These are phyloP conservation scores for Gnatocerus cornutus DNA, from an alignment of 2,888 invertebrate genomes.

Conservation along the genomic window DNA sequence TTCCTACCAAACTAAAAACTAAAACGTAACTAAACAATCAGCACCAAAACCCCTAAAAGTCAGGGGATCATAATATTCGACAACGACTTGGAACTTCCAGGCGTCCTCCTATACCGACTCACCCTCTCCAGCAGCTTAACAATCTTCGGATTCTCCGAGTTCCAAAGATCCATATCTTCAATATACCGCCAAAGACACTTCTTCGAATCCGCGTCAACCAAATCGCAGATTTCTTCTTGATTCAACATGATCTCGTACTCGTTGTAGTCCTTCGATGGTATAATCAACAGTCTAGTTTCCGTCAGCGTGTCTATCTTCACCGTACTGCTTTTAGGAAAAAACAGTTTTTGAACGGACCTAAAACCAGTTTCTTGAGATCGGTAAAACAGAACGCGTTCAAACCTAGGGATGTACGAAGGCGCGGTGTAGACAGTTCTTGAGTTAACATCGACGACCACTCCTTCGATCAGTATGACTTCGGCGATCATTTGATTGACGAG, in stretches of 20 bases:
- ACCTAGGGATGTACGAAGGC: conserved; percentile 74
- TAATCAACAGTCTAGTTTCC: conserved; percentile 26
- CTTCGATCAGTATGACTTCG: conserved; percentile 75
- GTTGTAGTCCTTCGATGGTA: conserved; percentile 29
- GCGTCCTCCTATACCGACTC: too few species aligned
- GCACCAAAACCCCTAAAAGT: too few species aligned
- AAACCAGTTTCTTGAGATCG: too few species aligned
- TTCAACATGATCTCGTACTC: conserved; percentile 23
- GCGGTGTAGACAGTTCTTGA: conserved; percentile 74
- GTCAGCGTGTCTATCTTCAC: not conserved
- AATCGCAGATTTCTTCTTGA: conserved; percentile 3
- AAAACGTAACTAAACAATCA: too few species aligned
- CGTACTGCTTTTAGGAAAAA: conserved; percentile 12
- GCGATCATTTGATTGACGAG: conserved; percentile 74
- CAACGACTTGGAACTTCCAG: too few species aligned
- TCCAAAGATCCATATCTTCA: too few species aligned
- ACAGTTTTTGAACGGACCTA: conserved; percentile 28
- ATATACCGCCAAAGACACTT: too few species aligned
- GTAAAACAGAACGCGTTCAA: too few species aligned
- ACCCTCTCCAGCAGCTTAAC: too few species aligned
- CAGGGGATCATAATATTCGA: too few species aligned
- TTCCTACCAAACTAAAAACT: too few species aligned
- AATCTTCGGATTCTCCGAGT: too few species aligned
- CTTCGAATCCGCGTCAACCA: not conserved
- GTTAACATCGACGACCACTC: conserved; percentile 73